Evolutionary conservation across 2,888 invertebrate genomes (phyloP).

Genomic region (Eurois occulta): DNA sequence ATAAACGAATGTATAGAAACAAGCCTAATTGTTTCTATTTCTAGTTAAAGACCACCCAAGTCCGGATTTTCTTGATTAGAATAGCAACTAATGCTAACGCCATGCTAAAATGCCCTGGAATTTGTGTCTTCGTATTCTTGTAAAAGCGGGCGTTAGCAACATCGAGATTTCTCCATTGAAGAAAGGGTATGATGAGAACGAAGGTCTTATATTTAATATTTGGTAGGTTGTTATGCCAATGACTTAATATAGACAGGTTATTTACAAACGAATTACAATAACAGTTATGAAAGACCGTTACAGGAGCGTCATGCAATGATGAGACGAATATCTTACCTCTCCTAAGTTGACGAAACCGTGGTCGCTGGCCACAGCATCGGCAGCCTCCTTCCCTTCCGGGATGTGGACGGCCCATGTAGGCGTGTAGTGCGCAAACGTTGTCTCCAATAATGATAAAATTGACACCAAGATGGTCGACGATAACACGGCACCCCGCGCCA

Average conservation of each 20-base stretch:
- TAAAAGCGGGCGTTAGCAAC: not conserved
- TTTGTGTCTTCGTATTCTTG: constrained; percentile 4
- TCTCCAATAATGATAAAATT: constrained; percentile 76
- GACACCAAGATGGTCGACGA: constrained; percentile 81
- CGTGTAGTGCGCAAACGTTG: constrained; percentile 91
- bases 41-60: constrained; percentile 46
- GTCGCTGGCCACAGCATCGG: constrained; percentile 94
- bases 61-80: constrained; percentile 41
- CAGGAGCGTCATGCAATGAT: not conserved
- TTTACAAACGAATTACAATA: not conserved
- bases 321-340: constrained; percentile 91
- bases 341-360: constrained; percentile 96
- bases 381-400: constrained; percentile 92
- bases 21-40: constrained; percentile 47
- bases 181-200: not conserved
- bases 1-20: constrained; percentile 12
- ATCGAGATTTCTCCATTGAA: not conserved
- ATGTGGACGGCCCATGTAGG: constrained; percentile 97
- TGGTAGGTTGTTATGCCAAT: not conserved
- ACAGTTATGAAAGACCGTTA: not conserved
- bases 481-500: constrained; percentile 83
- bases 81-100: constrained; percentile 29
- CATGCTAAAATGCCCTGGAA: constrained; percentile 7
- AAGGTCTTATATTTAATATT: not conserved
- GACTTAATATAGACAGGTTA: not conserved